Evolutionary conservation across 2,797 vertebrate genomes (phyloP), one percentile per base, ranked within the genome.

Genomic region (Cirrhinus mrigala): DNA sequence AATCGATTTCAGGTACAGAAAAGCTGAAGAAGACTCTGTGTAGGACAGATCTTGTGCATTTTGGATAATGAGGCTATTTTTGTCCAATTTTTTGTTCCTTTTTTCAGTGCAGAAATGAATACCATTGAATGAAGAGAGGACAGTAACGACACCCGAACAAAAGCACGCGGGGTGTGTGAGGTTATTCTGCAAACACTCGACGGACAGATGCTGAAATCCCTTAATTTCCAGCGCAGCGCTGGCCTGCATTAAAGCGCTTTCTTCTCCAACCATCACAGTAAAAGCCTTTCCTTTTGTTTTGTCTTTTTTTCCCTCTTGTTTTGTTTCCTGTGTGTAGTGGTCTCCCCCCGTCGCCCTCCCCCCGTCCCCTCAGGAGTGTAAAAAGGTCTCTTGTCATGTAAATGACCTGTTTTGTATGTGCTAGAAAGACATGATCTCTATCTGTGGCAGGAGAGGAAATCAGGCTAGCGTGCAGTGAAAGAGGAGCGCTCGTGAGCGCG

Each of bases 381-480:
- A 91, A 90, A 91, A 77, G 91, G 40, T 85, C 89, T 90, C 80
- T 94, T 94, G 94, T 95, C 90, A 95, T 94, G 93, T 88, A 93
- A 94, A 95, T 92, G 84, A 62, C 58, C 80, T 90, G 91, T 74
- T 94, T 93, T 93, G 92, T 94, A 69, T 33, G 29, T 74, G 86
- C 89, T 87, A 87, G 73, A 88, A 88, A 90, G 91, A 91, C 92
- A 89, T 92, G 87, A 92, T 90, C 77, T 73, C 76, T 81, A 60
- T 86, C 62, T 88, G 88, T 82, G 92, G 91, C 92, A 84, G 76
- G 91, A 90, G 92, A 91, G 87, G 85, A 85, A 85, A 66, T 87
- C 82, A 66, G 85, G 69, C 79, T 58, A 69, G 7, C 10, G 71
- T 69, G 50, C 37, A 64, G 46, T 69, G 64, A 77, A 77, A 66